A percentile compares a stretch with the other conserved stretches of the same genome.
Conservation (phyloP, 1,140 invertebrate genomes). For the Rhopalosiphum padi region DNA sequence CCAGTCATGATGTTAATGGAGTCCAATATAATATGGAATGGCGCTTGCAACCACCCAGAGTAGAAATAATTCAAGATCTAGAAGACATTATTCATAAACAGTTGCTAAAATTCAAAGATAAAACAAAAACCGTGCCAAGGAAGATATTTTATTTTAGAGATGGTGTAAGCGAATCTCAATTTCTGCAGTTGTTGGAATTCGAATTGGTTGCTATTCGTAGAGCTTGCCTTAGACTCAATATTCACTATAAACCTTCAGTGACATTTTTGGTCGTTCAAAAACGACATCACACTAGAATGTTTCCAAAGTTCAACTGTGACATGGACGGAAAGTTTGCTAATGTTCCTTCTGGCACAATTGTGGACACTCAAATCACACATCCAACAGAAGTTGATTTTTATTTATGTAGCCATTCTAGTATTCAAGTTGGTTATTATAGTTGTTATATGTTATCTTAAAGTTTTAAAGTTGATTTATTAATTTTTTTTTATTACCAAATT, state of each 20-base stretch:
- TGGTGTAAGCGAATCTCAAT: slow-evolving; percentile 89
- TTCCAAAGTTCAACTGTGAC: slow-evolving; percentile 66
- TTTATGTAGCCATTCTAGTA: slow-evolving; percentile 75
- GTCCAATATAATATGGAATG: slow-evolving; percentile 76
- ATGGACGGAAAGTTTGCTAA: slow-evolving; percentile 69
- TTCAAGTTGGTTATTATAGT: slow-evolving; percentile 66
- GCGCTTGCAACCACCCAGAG: slow-evolving; percentile 70
- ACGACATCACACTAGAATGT: slow-evolving; percentile 83
- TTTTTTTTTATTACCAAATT: background rate
- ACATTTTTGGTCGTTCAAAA: slow-evolving; percentile 91
- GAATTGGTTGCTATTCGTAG: slow-evolving; percentile 74
- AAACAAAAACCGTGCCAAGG: slow-evolving; percentile 66
- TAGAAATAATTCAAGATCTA: slow-evolving; percentile 80
- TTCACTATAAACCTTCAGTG: slow-evolving; percentile 71
- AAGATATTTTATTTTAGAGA: slow-evolving; percentile 79
- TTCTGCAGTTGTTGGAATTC: slow-evolving; percentile 67
- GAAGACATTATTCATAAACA: slow-evolving; percentile 73
- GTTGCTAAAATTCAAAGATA: slow-evolving; percentile 66
- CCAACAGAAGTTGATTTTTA: slow-evolving; percentile 86
- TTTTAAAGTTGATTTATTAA: too few species aligned
- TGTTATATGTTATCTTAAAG: background rate
- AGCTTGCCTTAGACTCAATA: slow-evolving; percentile 69
- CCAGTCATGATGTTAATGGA: slow-evolving; percentile 71
- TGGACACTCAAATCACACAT: slow-evolving; percentile 83
- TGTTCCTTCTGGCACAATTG: slow-evolving; percentile 82